Evolutionary conservation across 1,140 invertebrate genomes (phyloP), one percentile per base, ranked within the genome.

Genomic region (Akabosia matsudoensis): DNA sequence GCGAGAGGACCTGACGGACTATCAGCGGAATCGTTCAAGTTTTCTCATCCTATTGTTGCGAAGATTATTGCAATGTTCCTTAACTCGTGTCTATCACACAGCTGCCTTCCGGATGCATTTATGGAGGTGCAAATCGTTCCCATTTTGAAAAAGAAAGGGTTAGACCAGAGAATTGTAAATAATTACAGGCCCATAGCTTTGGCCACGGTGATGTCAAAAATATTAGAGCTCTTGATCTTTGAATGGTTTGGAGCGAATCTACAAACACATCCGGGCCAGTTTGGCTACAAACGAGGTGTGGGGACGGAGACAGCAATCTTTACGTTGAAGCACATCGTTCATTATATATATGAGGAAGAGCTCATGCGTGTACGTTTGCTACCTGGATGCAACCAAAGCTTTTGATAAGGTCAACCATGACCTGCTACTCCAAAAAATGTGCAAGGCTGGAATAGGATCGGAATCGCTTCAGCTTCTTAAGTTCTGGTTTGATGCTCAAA

Each of bases 151-250:
- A 61, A 61, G 24, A 14, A 14, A 61, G 54, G 54, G 4, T 24
- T 22, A 4, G 24, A 61, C 54, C n/a, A 13, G 3, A 24, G 24
- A 3, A 61, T 10, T 61, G 14, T 4, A 4, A 37, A 33, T 10
- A 72, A 72, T 37, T 72, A 72, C 45, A 3, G 70, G n/a, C 70
- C 70, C 10, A 72, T 72, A 13, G 70, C 70, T 33, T 13, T 72
- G 18, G 70, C 30, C 1, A 72, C 70, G 13, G 13, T 72, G 14
- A 24, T 72, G 28, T 72, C 70, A 37, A 72, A 72, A 37, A 33
- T 72, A 16, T 72, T 72, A 22, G 54, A 61, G n/a, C 54, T 16
- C 13, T 22, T 61, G 4, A 22, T 7, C 13, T 61, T 10, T 24
- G 24, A 14, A n/a, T n/a, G n/a, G n/a, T n/a, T n/a, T n/a, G n/a